phyloP scores from a whole-genome alignment of 2,797 vertebrate genomes.

The Darevskia mixta region DNA sequence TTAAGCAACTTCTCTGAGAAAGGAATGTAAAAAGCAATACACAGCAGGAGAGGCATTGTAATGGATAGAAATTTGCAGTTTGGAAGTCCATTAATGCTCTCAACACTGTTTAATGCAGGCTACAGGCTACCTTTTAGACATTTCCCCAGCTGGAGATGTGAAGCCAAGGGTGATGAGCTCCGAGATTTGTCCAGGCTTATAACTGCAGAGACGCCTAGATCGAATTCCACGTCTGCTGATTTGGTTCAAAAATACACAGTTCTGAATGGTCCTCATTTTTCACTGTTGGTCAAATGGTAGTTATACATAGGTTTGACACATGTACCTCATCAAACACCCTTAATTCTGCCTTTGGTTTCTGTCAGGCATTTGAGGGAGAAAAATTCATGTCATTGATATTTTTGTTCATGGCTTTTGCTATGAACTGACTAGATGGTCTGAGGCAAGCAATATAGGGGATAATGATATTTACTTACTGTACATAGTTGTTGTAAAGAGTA shows the following conservation, averaged over 20 bases:
- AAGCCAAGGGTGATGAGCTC: conserved; percentile 1
- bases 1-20: conserved; percentile 33
- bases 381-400: neutral
- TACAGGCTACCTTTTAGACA: conserved; percentile 1
- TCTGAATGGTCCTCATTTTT: conserved; percentile 36
- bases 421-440: neutral
- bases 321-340: neutral
- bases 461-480: neutral
- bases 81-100: neutral
- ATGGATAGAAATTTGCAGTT: conserved; percentile 6
- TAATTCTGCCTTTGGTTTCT: conserved; percentile 1
- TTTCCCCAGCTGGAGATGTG: conserved; percentile 10
- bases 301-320: conserved; percentile 13
- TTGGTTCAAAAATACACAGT: conserved; percentile 9
- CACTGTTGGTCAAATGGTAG: conserved; percentile 13
- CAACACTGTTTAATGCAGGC: conserved; percentile 6
- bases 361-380: neutral
- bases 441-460: neutral
- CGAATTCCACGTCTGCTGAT: conserved; percentile 19
- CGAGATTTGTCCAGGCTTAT: conserved; percentile 14
- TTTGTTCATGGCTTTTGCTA: neutral
- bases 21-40: conserved; percentile 13
- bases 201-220: conserved; percentile 3
- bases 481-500: neutral
- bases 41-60: conserved; percentile 4